Conservation (phyloP, 2,888 invertebrate genomes). For the Ptycholaimellus sp. region DNA sequence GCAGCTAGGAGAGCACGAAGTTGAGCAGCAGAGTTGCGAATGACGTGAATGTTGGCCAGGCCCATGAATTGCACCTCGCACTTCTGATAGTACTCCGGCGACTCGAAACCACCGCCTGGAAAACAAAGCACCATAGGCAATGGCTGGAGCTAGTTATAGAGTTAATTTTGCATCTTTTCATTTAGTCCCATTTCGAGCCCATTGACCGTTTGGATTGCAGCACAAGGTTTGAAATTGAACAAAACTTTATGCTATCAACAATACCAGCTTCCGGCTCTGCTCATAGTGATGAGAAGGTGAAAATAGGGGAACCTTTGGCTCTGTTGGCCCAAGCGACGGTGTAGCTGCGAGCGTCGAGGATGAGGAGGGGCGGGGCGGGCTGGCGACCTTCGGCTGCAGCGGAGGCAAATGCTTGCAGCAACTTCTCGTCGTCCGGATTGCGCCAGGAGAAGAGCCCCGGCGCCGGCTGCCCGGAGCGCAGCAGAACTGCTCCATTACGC, state of each 20-base stretch:
- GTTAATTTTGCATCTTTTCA: too few species aligned
- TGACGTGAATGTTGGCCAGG: constrained; percentile 83
- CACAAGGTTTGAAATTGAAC: too few species aligned
- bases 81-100: constrained; percentile 63
- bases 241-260: too few species aligned
- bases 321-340: constrained; percentile 84
- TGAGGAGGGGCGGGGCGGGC: constrained; percentile 32
- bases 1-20: constrained; percentile 6
- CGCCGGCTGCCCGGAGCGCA: constrained; percentile 77
- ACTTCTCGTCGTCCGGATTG: constrained; percentile 59
- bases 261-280: too few species aligned
- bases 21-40: constrained; percentile 34
- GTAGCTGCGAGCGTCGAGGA: constrained; percentile 83
- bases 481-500: constrained; percentile 67
- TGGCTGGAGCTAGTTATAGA: too few species aligned
- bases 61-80: constrained; percentile 92
- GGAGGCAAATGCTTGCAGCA: constrained; percentile 54
- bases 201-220: too few species aligned
- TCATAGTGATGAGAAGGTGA: too few species aligned
- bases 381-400: constrained; percentile 39
- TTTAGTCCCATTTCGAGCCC: too few species aligned
- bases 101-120: constrained; percentile 3
- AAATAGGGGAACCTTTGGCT: too few species aligned
- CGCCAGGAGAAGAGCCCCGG: constrained; percentile 87
- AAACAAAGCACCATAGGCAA: too few species aligned